Evolutionary conservation across 2,797 vertebrate species (phyloP).

Genomic region (Hydrolagus colliei): DNA sequence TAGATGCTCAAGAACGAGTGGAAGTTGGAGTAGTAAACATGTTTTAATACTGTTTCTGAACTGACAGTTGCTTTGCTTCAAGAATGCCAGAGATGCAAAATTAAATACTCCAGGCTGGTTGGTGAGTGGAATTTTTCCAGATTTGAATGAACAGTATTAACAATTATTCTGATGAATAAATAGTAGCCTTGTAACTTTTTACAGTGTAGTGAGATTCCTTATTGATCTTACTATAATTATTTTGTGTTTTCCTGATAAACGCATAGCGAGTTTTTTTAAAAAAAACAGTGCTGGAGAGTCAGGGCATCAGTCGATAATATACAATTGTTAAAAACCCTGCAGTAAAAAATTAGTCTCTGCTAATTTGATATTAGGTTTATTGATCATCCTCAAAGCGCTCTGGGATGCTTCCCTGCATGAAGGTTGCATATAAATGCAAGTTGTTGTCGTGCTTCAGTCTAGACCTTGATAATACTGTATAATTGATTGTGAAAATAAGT

Average conservation of each 20-base stretch:
- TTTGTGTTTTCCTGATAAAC: too few species aligned
- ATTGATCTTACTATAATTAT: neutral
- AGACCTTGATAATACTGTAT: too few species aligned
- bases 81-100: conserved; percentile 11
- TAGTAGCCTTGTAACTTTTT: neutral
- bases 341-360: neutral
- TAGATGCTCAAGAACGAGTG: neutral
- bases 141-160: conserved; percentile 7
- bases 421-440: too few species aligned
- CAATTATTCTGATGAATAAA: neutral
- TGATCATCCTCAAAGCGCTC: neutral
- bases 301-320: neutral
- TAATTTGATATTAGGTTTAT: neutral
- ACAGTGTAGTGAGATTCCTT: neutral
- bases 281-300: too few species aligned
- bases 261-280: too few species aligned
- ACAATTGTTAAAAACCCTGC: neutral
- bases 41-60: neutral
- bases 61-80: conserved; percentile 1
- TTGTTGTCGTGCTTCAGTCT: too few species aligned
- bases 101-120: conserved; percentile 2
- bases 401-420: too few species aligned
- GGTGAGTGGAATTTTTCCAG: neutral
- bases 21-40: neutral
- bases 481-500: too few species aligned